Evolutionary conservation across 2,113 vertebrate genomes (phyloP).

Genomic region (Artemisiospiza belli): DNA sequence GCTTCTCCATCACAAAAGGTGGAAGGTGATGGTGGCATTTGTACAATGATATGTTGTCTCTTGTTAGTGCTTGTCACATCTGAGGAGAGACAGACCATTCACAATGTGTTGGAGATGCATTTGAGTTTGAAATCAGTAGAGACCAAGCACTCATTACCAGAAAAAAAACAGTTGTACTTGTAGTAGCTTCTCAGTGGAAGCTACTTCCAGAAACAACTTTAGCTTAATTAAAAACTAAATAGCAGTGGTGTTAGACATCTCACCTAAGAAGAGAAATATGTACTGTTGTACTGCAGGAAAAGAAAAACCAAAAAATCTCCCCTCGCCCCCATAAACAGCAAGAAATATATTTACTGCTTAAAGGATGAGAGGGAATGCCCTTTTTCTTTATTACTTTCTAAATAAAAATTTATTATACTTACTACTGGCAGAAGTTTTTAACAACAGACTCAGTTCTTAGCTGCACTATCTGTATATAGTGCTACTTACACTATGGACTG

Average conservation of each 20-base stretch:
- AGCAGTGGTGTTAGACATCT: neutral
- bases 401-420: neutral
- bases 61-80: neutral
- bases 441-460: neutral
- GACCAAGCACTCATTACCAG: neutral
- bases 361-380: neutral
- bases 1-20: neutral
- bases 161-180: neutral
- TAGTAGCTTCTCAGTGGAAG: neutral
- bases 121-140: neutral
- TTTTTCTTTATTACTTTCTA: neutral
- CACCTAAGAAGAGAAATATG: neutral
- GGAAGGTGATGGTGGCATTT: neutral
- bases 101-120: neutral
- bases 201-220: neutral
- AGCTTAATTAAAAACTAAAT: neutral
- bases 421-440: neutral
- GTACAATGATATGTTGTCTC: neutral
- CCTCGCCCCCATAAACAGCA: accelerated
- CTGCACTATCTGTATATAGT: neutral
- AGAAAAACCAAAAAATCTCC: neutral
- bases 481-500: neutral
- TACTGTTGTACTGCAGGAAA: neutral
- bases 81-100: neutral
- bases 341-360: neutral